Conservation (phyloP, 2,113 vertebrate genomes). For the Pseudonaja textilis region DNA sequence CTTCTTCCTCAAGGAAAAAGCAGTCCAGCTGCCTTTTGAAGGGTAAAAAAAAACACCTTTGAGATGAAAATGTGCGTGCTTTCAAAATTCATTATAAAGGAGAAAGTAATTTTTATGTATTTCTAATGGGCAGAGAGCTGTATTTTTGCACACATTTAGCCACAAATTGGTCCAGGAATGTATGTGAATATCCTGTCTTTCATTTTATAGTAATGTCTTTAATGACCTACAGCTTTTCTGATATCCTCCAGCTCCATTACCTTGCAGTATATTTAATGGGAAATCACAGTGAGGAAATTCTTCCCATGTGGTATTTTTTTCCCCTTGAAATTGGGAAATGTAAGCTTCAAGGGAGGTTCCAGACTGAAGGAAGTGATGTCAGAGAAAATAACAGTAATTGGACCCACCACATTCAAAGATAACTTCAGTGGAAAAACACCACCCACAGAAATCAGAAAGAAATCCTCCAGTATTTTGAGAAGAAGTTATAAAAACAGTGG, state of each 20-base stretch:
- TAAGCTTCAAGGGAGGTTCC: not conserved
- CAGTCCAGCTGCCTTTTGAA: not conserved
- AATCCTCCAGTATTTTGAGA: not conserved
- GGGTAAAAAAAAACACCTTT: not conserved
- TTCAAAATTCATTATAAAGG: not conserved
- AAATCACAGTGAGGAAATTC: not conserved
- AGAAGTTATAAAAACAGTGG: not conserved
- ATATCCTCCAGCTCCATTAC: not conserved
- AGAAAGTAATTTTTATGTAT: not conserved
- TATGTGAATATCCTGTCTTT: not conserved
- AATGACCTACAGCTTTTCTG: not conserved
- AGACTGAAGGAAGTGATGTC: not conserved
- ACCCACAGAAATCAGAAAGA: not conserved
- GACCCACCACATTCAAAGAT: not conserved
- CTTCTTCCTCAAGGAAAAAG: not conserved
- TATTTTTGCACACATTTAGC: not conserved
- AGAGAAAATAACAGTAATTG: not conserved
- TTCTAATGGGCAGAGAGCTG: not conserved
- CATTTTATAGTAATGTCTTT: not conserved
- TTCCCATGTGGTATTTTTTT: not conserved
- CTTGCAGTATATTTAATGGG: not conserved
- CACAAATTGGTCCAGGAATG: not conserved
- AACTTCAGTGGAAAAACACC: not conserved
- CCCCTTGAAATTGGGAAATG: not conserved
- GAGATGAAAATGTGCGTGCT: not conserved